A percentile compares a stretch with the other conserved stretches of the same genome.
Evolutionary conservation across 2,797 vertebrate genomes (phyloP).

Genomic region (Rachycentron canadum): DNA sequence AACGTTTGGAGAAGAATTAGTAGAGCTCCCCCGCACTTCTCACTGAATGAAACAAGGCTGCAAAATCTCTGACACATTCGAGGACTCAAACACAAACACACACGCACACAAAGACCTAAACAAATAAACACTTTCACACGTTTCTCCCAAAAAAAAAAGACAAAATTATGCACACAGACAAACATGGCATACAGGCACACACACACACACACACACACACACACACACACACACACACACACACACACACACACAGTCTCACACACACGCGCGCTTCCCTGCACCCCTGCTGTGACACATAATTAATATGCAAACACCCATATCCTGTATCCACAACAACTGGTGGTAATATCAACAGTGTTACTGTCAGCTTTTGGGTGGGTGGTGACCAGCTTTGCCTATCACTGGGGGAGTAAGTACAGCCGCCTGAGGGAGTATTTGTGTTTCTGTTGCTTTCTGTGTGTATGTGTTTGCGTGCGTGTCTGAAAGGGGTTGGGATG

Average conservation of each 20-base stretch:
- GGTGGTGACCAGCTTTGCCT: slow-evolving; percentile 80
- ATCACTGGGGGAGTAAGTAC: slow-evolving; percentile 79
- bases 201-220: slow-evolving; percentile 34
- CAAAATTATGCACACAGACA: slow-evolving; percentile 35
- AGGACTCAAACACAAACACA: slow-evolving; percentile 73
- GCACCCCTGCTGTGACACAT: slow-evolving; percentile 67
- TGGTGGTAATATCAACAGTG: slow-evolving; percentile 78
- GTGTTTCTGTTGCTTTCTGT: slow-evolving; percentile 66
- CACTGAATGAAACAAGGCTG: slow-evolving; percentile 81
- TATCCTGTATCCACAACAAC: slow-evolving; percentile 74
- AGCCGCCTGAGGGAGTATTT: slow-evolving; percentile 72
- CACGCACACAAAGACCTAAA: slow-evolving; percentile 69
- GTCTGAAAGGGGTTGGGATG: slow-evolving; percentile 41
- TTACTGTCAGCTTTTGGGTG: slow-evolving; percentile 77
- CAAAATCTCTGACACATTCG: slow-evolving; percentile 79
- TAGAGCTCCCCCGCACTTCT: slow-evolving; percentile 80
- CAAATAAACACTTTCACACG: slow-evolving; percentile 78
- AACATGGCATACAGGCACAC: slow-evolving; percentile 32
- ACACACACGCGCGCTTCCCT: slow-evolving; percentile 27
- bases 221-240: slow-evolving; percentile 35
- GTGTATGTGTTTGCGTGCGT: slow-evolving; percentile 50
- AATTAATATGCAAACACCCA: slow-evolving; percentile 78
- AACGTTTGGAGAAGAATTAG: slow-evolving; percentile 78
- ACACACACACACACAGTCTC: slow-evolving; percentile 24
- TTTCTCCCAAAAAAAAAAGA: slow-evolving; percentile 18